Evolutionary conservation across 35 echinoderm and acorn worm genomes (phyloP).

Genomic region (Chiridota heheva): DNA sequence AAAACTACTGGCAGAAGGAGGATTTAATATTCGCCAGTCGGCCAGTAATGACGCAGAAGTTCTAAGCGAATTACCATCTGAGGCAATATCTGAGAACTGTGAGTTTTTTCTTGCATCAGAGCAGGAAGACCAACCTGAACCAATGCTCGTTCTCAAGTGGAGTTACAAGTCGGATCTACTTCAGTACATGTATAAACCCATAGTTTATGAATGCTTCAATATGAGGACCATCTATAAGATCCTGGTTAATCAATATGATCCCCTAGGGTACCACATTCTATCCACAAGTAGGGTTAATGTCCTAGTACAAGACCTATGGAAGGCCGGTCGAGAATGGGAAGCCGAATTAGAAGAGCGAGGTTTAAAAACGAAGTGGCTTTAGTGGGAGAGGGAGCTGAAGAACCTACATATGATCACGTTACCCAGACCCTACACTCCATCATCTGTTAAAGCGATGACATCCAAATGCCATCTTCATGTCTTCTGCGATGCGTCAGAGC

Average conservation of each 20-base stretch:
- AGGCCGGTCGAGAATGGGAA: slow-evolving; percentile 12
- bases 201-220: neutral
- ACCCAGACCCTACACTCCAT: neutral
- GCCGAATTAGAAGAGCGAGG: neutral
- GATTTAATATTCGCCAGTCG: slow-evolving; percentile 17
- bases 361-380: neutral
- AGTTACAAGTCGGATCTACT: neutral
- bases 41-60: slow-evolving; percentile 10
- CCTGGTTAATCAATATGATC: slow-evolving; percentile 14
- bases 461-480: neutral
- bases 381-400: slow-evolving; percentile 21
- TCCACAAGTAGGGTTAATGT: neutral
- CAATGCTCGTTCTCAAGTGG: slow-evolving; percentile 17
- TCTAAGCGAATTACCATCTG: neutral
- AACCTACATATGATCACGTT: neutral
- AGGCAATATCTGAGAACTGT: slow-evolving; percentile 4
- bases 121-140: slow-evolving; percentile 4
- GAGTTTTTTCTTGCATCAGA: neutral
- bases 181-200: slow-evolving; percentile 4
- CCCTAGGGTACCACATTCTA: slow-evolving; percentile 5
- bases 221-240: neutral
- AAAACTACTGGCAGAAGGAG: neutral
- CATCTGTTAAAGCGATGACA: neutral
- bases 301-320: slow-evolving; percentile 12
- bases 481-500: neutral